phyloP scores from a whole-genome alignment of 2,888 invertebrate species.

The Ectemnius lituratus region DNA sequence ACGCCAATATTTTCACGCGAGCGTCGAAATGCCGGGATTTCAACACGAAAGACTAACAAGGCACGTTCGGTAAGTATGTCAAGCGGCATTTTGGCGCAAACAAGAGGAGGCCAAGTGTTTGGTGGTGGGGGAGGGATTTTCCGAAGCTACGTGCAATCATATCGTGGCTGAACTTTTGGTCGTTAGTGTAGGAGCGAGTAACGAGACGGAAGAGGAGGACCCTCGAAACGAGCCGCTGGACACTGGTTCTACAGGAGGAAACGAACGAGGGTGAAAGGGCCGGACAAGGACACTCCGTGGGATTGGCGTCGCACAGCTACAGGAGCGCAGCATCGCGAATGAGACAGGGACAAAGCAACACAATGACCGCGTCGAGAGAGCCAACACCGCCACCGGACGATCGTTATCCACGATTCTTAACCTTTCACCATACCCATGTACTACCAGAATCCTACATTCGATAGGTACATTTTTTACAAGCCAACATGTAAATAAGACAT shows the following conservation, averaged over 20 bases:
- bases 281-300: slow-evolving; percentile 34
- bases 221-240: slow-evolving; percentile 37
- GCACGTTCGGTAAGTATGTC: too few species aligned
- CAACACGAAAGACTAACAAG: too few species aligned
- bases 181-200: slow-evolving; percentile 2
- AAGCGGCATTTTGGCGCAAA: too few species aligned
- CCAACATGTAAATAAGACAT: too few species aligned
- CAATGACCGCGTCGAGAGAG: slow-evolving; percentile 50
- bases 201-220: slow-evolving; percentile 18
- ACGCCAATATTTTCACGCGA: too few species aligned
- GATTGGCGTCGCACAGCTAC: slow-evolving; percentile 35
- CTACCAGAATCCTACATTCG: background rate
- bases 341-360: slow-evolving; percentile 51
- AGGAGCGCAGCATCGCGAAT: slow-evolving; percentile 28
- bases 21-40: too few species aligned
- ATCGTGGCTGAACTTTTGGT: slow-evolving; percentile 20
- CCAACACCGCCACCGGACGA: slow-evolving; percentile 28
- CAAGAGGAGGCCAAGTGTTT: too few species aligned
- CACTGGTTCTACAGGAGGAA: background rate
- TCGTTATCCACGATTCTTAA: slow-evolving; percentile 28
- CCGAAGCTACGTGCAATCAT: slow-evolving; percentile 28
- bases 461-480: too few species aligned
- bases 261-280: background rate
- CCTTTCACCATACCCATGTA: background rate
- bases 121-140: too few species aligned